Evolutionary conservation across 2,888 invertebrate genomes (phyloP), one percentile per base, ranked within the genome.

Genomic region (Polydrusus cervinus): DNA sequence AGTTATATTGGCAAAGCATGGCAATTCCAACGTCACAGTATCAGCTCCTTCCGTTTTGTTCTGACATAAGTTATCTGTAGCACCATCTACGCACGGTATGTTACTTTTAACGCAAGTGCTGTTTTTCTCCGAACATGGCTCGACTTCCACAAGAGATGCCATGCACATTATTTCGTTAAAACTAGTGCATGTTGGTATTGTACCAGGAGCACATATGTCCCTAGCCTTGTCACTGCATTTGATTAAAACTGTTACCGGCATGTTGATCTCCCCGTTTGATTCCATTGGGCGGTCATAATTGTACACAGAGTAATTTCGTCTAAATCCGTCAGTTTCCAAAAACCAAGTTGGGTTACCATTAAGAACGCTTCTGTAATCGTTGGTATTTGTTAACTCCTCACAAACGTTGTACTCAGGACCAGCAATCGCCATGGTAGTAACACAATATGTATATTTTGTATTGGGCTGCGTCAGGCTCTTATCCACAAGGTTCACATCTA

Each of bases 1-100:
- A 10, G 85, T 86, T 60, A 85, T 82, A 76, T 85, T 86, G 0
- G 84, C 82, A 55, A 86, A 83, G 77, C 86, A 86, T 7, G 86
- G 86, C 55, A 86, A 73, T 30, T 80, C 79, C 7, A 75, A 61
- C 8, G 74, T 74, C 8, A 60, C 47, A 9, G 43, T 55, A 20
- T 79, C 62, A 10, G 75, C 74, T 13, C 74, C 80, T 68, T 78
- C 79, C 0, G 80, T 81, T 55, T 81, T 82, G 65, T 82, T 82
- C 64, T 79, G 72, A 66, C 84, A 83, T 61, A 82, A 70, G 6
- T 78, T 72, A 57, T 83, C 83, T 40, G 76, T 70, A 1, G 57
- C 65, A 30, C 69, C 77, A n/a, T 81, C 81, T 8, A 78, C 34
- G 71, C 84, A 84, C 13, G 82, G 80, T 16, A 82, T 79, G 0